phyloP scores from a whole-genome alignment of 2,888 invertebrate genomes.

The Acholoe squamosa region DNA sequence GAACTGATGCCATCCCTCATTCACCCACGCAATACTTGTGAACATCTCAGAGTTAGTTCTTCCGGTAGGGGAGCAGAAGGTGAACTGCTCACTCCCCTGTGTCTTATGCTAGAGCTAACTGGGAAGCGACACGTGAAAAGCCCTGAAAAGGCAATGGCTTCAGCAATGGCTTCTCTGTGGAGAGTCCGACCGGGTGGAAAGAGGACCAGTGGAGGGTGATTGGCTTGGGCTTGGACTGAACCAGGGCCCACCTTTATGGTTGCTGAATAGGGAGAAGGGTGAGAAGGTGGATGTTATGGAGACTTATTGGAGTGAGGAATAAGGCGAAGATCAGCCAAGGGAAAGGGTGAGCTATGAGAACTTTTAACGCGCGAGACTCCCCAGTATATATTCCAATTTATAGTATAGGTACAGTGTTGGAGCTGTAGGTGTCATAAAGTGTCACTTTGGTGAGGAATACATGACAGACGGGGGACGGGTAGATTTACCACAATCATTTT shows the following conservation, averaged over 20 bases:
- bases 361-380: too few species aligned
- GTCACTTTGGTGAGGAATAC: too few species aligned
- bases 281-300: neutral
- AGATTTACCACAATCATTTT: too few species aligned
- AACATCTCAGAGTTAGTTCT: neutral
- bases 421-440: too few species aligned
- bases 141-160: conserved; percentile 18
- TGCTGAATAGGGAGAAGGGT: too few species aligned
- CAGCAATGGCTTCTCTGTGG: conserved; percentile 25
- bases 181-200: neutral
- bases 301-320: neutral
- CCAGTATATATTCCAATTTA: too few species aligned
- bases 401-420: too few species aligned
- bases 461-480: too few species aligned
- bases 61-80: neutral
- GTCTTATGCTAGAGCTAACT: neutral
- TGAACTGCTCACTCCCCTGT: neutral
- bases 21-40: neutral
- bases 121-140: conserved; percentile 39
- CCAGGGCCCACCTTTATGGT: conserved; percentile 82
- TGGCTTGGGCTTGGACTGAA: neutral
- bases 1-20: conserved; percentile 16
- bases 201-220: neutral
- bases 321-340: neutral
- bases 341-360: neutral